A percentile compares a stretch with the other conserved stretches of the same genome.
These are phyloP conservation scores for Homalodisca vitripennis DNA, from an alignment of 1,140 invertebrate genomes.

Conservation along the genomic window DNA sequence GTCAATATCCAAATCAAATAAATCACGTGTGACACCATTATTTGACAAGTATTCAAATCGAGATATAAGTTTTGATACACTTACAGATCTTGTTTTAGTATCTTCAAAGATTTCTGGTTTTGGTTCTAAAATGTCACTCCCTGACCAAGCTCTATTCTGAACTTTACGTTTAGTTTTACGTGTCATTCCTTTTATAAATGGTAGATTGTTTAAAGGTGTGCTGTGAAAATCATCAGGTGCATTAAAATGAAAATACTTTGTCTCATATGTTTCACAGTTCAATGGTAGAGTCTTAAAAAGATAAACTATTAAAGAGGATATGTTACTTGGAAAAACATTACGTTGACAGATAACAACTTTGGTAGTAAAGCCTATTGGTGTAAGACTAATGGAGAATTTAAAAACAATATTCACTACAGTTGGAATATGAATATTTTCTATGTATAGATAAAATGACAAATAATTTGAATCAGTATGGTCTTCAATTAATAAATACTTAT, in stretches of 20 bases:
- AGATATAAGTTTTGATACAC: conserved; percentile 40
- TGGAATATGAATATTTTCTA: not conserved
- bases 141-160: conserved; percentile 32
- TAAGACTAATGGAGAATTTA: conserved; percentile 2
- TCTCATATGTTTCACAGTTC: not conserved
- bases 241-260: not conserved
- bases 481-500: conserved; percentile 4
- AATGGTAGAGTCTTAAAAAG: not conserved
- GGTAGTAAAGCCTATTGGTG: not conserved
- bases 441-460: not conserved
- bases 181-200: not conserved
- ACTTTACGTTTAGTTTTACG: conserved; percentile 28
- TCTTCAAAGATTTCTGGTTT: conserved; percentile 1
- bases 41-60: conserved; percentile 35
- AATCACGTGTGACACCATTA: not conserved
- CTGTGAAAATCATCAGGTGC: not conserved
- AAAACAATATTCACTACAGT: not conserved
- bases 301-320: not conserved
- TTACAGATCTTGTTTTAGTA: conserved; percentile 19
- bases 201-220: not conserved
- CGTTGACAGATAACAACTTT: not conserved
- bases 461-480: not conserved
- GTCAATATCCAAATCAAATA: too few species aligned
- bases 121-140: conserved; percentile 30
- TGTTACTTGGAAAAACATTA: not conserved